Base-by-base conservation (phyloP, 1,140 invertebrate genomes). In the Zaprionus kolodkinae region DNA sequence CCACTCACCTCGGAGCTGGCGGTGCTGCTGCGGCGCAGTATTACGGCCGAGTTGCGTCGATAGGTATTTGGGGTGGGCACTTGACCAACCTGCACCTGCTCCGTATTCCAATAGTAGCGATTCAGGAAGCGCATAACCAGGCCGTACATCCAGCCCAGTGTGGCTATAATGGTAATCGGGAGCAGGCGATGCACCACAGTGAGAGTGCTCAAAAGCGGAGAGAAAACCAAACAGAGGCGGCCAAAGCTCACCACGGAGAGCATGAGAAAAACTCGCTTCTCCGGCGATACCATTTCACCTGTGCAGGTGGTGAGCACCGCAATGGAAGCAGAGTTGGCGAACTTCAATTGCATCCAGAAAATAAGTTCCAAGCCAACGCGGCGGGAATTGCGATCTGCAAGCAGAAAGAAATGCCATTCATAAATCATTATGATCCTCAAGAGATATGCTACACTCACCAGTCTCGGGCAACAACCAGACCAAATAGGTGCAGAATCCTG, bases 261-360 rank as follows among this genome's bases (percentile, higher is more conserved):
- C 69, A 91, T 75, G 7, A 92, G 63, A 0, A 80, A 17, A 0
- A 76, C 61, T 0, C 91, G 79, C n/a, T 92, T 92, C n/a, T 80
- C 89, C 0, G 70, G 36, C 3, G 84, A 72, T 0, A 92, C 91
- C 64, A 92, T 83, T 72, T 92, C 91, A 1, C 89, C 77, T 0
- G 91, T 91, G 43, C 91, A 92, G 5, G 91, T 91, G 48, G 80
- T 91, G 0, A 92, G 77, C 11, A 92, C 84, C 1, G 91, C 85
- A 36, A 92, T 78, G 0, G 91, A 83, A 5, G 82, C 79, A 0
- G 91, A 64, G n/a, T 91, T 92, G 25, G 89, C 81, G 17, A 91
- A 76, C 43, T 92, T 92, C 6, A 92, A 45, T 2, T 79, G 60
- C 10, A 92, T 65, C 81, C 91, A 92, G 5, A 92, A 91, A 0